Percentiles rank a stretch among this genome's conserved stretches.
Evolutionary conservation across 2,113 vertebrate genomes (phyloP).

Genomic region (Patagioenas fasciata): DNA sequence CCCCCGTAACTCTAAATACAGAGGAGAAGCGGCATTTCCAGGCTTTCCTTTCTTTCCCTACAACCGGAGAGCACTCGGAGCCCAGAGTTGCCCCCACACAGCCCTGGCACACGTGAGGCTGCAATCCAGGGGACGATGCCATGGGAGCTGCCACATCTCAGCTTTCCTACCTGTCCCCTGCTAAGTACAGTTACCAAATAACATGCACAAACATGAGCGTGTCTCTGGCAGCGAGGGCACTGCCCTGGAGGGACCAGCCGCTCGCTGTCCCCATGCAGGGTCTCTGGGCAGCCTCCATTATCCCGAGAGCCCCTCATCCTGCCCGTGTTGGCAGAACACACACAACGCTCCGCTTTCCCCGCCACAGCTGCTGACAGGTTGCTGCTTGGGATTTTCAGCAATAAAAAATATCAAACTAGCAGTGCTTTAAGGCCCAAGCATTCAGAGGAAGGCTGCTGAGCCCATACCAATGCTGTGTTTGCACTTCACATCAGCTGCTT

Average conservation of each 20-base stretch:
- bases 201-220: neutral
- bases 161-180: neutral
- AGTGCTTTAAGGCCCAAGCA: neutral
- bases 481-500: neutral
- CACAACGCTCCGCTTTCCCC: neutral
- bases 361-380: neutral
- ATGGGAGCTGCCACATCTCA: neutral
- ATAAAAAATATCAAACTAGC: neutral
- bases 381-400: neutral
- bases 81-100: too few species aligned
- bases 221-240: neutral
- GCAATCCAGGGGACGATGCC: neutral
- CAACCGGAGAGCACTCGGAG: accelerated
- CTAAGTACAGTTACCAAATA: neutral
- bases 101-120: too few species aligned
- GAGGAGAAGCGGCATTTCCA: neutral
- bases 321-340: neutral
- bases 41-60: neutral
- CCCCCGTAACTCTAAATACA: too few species aligned
- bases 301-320: too few species aligned
- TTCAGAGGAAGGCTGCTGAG: neutral
- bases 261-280: neutral
- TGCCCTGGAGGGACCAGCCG: too few species aligned
- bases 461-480: neutral
- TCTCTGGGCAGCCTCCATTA: neutral